Percentiles rank a stretch among this genome's conserved stretches.
phyloP scores from a whole-genome alignment of 1,140 invertebrate genomes.

The Drosophila simulans region DNA sequence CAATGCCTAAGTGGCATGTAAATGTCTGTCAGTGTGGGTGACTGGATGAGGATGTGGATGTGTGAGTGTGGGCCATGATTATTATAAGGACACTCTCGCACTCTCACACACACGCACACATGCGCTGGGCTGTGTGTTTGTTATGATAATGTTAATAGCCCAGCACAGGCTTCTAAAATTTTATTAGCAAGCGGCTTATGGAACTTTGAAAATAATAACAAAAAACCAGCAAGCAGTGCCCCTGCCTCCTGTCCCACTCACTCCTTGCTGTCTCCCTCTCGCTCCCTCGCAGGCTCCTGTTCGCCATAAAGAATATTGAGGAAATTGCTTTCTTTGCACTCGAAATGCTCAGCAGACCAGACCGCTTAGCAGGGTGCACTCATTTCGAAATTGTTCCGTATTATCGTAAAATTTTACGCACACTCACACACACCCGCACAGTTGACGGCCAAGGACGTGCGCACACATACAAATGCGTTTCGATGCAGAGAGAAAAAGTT shows the following conservation, averaged over 20 bases:
- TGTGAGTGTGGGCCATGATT: conserved; percentile 55
- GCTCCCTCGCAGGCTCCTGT: conserved; percentile 1
- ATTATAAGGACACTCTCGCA: conserved; percentile 58
- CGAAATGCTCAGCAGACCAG: conserved; percentile 51
- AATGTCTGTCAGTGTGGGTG: conserved; percentile 45
- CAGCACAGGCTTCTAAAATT: conserved; percentile 70
- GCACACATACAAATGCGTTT: conserved; percentile 56
- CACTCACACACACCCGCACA: conserved; percentile 36
- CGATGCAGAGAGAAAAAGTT: conserved; percentile 6
- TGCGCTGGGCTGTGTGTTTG: conserved; percentile 39
- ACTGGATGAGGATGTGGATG: neutral
- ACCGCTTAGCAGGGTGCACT: conserved; percentile 61
- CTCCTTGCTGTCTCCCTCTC: neutral
- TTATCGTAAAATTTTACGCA: conserved; percentile 79
- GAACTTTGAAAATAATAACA: conserved; percentile 80
- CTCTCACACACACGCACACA: conserved; percentile 39
- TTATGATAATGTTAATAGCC: conserved; percentile 81
- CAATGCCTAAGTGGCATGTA: conserved; percentile 72
- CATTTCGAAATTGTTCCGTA: conserved; percentile 79
- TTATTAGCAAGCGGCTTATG: conserved; percentile 75
- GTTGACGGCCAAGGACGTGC: conserved; percentile 51
- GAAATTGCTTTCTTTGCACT: conserved; percentile 81
- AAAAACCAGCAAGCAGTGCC: conserved; percentile 37
- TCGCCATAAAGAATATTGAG: conserved; percentile 75
- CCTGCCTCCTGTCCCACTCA: conserved; percentile 1